Evolutionary conservation across 2,113 vertebrate genomes (phyloP).

Genomic region (Nothobranchius kuhntae): DNA sequence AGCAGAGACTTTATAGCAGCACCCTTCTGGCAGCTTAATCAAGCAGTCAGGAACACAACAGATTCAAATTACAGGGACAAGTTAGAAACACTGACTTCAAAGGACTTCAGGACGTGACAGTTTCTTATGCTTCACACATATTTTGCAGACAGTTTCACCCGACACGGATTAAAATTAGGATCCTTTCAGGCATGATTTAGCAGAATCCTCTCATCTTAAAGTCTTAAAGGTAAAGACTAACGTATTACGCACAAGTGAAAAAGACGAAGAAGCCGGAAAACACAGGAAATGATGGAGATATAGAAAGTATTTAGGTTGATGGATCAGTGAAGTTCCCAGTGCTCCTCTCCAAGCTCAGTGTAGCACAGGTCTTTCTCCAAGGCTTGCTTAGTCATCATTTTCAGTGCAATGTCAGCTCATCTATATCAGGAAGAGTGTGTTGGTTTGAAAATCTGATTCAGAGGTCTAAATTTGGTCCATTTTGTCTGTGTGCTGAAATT

Average conservation of each 20-base stretch:
- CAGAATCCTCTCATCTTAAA: not conserved
- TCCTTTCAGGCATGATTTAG: slow-evolving; percentile 17
- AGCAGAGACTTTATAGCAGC: slow-evolving; percentile 35
- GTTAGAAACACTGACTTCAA: slow-evolving; percentile 39
- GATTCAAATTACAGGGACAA: slow-evolving; percentile 55
- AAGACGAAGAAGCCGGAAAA: not conserved
- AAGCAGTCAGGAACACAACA: slow-evolving; percentile 50
- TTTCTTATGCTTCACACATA: slow-evolving; percentile 37
- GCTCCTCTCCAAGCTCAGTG: not conserved
- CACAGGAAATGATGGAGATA: not conserved
- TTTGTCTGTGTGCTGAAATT: not conserved
- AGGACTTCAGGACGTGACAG: slow-evolving; percentile 34
- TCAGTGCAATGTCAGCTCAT: slow-evolving; percentile 33
- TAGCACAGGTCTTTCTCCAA: slow-evolving; percentile 16
- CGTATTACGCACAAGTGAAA: not conserved
- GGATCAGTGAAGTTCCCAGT: too few species aligned
- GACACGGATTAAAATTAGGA: not conserved
- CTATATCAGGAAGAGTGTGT: slow-evolving; percentile 18
- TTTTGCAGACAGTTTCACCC: not conserved
- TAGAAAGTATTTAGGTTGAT: too few species aligned
- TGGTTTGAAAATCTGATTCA: slow-evolving; percentile 24
- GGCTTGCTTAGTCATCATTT: slow-evolving; percentile 39
- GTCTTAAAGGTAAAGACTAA: not conserved
- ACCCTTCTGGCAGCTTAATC: slow-evolving; percentile 55
- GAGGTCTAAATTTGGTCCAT: slow-evolving; percentile 2